phyloP scores from a whole-genome alignment of 2,113 vertebrate species.

The Cebus imitator region DNA sequence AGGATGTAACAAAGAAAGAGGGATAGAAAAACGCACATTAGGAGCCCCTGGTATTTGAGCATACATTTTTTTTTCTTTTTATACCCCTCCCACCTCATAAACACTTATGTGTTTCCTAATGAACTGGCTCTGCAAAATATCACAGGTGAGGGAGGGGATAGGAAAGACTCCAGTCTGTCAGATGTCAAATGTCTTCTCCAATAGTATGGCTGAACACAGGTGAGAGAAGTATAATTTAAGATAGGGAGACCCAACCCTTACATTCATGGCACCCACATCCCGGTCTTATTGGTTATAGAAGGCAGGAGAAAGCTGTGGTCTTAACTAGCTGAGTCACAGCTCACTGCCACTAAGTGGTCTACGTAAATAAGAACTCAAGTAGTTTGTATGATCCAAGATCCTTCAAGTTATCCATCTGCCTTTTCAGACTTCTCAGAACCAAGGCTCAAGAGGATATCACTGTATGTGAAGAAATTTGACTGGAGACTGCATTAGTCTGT shows the following conservation, averaged over 20 bases:
- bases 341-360: not conserved
- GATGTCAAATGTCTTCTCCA: conserved; percentile 6
- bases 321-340: not conserved
- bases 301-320: not conserved
- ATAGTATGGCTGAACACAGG: not conserved
- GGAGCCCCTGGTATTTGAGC: not conserved
- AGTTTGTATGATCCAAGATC: not conserved
- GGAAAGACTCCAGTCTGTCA: not conserved
- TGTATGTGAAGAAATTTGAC: not conserved
- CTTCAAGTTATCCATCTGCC: not conserved
- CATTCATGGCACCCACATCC: not conserved
- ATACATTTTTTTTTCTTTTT: not conserved
- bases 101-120: not conserved
- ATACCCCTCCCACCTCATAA: not conserved
- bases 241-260: not conserved
- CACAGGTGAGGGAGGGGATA: not conserved
- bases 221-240: not conserved
- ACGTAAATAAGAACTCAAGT: not conserved
- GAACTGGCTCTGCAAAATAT: not conserved
- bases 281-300: not conserved
- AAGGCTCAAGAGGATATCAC: not conserved
- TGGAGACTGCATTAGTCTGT: not conserved
- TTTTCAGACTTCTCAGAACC: conserved; percentile 22
- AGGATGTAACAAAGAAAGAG: not conserved
- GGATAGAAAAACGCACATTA: not conserved